Evolutionary conservation across 2,113 vertebrate species (phyloP).

Genomic region (Deroptyus accipitrinus): DNA sequence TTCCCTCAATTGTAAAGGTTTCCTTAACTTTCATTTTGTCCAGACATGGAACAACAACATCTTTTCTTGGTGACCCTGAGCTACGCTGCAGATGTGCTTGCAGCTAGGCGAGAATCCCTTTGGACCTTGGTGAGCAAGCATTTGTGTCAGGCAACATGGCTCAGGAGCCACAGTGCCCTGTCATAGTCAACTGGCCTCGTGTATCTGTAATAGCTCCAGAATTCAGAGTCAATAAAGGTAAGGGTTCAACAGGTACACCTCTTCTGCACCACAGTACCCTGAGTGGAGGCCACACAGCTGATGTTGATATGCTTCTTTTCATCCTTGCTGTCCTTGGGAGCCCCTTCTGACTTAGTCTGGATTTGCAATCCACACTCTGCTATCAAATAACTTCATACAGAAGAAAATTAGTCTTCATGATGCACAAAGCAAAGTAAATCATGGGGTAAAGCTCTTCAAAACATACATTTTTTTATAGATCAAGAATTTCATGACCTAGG

Average conservation of each 20-base stretch:
- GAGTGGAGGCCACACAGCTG: rapidly evolving
- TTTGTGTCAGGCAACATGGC: neutral
- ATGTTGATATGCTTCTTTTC: rapidly evolving
- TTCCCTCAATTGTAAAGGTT: neutral
- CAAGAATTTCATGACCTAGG: neutral
- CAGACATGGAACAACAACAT: neutral
- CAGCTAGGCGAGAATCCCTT: neutral
- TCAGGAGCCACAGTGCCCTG: rapidly evolving
- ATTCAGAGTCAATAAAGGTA: neutral
- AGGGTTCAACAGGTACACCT: neutral
- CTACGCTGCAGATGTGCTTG: neutral
- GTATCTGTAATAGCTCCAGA: neutral
- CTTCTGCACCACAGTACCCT: too few relatives aligned
- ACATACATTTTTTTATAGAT: neutral
- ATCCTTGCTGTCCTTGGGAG: rapidly evolving
- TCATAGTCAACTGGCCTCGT: rapidly evolving
- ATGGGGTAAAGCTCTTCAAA: neutral
- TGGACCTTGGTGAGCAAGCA: neutral
- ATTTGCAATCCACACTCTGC: neutral
- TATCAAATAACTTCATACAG: neutral
- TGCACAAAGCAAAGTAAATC: neutral
- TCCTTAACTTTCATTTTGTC: neutral
- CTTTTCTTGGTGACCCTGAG: neutral
- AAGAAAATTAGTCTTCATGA: neutral
- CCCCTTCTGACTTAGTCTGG: neutral